A percentile compares a stretch with the other conserved stretches of the same genome.
Conservation (phyloP, 2,113 vertebrate species). For the Mormyrus lacerda region DNA sequence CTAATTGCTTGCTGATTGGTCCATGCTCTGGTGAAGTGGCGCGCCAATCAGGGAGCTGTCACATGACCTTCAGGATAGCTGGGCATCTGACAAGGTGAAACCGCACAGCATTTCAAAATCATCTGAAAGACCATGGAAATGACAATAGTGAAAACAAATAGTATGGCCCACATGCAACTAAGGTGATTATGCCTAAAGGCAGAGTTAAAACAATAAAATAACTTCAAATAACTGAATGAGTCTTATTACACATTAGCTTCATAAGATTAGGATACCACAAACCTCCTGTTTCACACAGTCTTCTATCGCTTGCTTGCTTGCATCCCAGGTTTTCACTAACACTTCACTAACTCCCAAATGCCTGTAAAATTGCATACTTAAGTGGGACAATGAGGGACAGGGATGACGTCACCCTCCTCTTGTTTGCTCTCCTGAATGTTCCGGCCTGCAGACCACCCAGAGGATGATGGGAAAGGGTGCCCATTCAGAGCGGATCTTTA, state of each 20-base stretch:
- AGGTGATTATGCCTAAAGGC: not conserved
- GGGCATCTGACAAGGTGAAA: not conserved
- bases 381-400: not conserved
- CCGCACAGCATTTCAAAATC: not conserved
- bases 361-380: not conserved
- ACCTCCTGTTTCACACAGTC: not conserved
- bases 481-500: not conserved
- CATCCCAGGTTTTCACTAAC: not conserved
- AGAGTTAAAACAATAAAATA: not conserved
- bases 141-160: not conserved
- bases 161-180: not conserved
- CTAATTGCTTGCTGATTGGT: not conserved
- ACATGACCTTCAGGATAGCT: not conserved
- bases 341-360: not conserved
- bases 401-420: not conserved
- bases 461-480: no score
- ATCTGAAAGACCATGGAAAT: not conserved
- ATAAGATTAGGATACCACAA: not conserved
- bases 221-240: no score
- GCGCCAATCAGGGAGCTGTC: not conserved
- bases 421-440: not conserved
- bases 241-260: not conserved
- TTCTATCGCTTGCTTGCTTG: not conserved
- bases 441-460: not conserved
- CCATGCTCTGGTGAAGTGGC: not conserved